Percentiles rank a stretch among this genome's conserved stretches.
These are phyloP conservation scores for Galerucella calmariensis DNA, from an alignment of 2,888 invertebrate species.

Conservation along the genomic window DNA sequence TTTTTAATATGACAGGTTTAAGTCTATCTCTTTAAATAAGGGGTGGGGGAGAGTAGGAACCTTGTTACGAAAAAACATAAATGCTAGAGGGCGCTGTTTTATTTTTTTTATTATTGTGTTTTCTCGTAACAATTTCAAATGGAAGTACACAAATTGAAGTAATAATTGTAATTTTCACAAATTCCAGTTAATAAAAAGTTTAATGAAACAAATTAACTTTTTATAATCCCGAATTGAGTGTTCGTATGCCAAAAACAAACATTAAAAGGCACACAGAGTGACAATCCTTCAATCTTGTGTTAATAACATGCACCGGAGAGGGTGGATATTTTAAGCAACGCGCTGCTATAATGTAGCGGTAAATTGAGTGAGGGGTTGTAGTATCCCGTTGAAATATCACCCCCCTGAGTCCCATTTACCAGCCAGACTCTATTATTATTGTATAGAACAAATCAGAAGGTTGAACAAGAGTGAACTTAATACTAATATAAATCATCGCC, in stretches of 20 bases:
- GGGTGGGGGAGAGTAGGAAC: too few relatives aligned
- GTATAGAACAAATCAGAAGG: constrained; percentile 67
- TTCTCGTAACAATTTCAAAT: too few relatives aligned
- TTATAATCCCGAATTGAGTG: not conserved
- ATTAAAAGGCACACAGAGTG: constrained; percentile 15
- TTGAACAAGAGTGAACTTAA: constrained; percentile 65
- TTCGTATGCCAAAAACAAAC: not conserved
- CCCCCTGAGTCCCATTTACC: constrained; percentile 65
- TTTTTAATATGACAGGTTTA: too few relatives aligned
- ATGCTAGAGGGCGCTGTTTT: too few relatives aligned
- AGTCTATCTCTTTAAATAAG: too few relatives aligned
- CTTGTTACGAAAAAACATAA: too few relatives aligned
- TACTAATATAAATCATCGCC: constrained; percentile 65
- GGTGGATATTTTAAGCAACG: constrained; percentile 60
- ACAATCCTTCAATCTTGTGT: constrained; percentile 36
- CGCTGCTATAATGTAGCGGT: constrained; percentile 66
- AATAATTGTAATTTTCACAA: not conserved
- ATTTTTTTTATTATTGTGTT: too few relatives aligned
- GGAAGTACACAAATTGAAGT: too few relatives aligned
- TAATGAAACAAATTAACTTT: not conserved
- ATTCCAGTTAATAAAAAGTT: not conserved
- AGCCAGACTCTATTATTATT: constrained; percentile 67
- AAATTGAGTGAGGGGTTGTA: constrained; percentile 60
- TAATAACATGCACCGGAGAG: constrained; percentile 53
- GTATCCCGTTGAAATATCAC: constrained; percentile 63